These are phyloP conservation scores for Porphyrio hochstetteri DNA, from an alignment of 2,113 vertebrate species.

Conservation along the genomic window DNA sequence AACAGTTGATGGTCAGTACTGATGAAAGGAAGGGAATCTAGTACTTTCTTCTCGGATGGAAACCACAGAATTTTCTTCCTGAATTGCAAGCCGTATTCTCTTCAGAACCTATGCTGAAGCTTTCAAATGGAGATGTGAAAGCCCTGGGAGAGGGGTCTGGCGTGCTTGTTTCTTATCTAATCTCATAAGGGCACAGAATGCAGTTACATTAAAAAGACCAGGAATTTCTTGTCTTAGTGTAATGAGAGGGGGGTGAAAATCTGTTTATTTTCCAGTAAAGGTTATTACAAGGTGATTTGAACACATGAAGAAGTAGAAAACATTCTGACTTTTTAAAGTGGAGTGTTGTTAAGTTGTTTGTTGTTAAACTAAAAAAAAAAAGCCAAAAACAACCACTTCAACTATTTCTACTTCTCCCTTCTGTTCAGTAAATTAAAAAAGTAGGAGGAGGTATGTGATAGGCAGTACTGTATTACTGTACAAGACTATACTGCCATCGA, in stretches of 20 bases:
- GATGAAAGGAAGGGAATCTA: neutral
- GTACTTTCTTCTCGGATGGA: neutral
- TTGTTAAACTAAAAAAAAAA: neutral
- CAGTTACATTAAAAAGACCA: neutral
- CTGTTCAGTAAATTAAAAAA: neutral
- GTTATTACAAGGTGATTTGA: neutral
- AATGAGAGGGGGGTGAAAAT: neutral
- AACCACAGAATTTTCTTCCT: neutral
- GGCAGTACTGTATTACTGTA: neutral
- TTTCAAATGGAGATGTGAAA: neutral
- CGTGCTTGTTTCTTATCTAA: neutral
- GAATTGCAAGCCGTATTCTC: neutral
- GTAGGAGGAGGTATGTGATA: neutral
- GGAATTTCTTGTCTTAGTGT: neutral
- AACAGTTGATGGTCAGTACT: neutral
- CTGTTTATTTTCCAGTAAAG: conserved; percentile 1
- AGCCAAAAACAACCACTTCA: no score
- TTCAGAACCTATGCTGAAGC: neutral
- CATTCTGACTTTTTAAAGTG: neutral
- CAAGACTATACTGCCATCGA: conserved; percentile 72
- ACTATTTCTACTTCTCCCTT: neutral
- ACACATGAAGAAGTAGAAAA: neutral
- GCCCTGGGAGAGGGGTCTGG: neutral
- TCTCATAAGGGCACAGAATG: neutral
- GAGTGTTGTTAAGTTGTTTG: neutral